Percentiles rank a stretch among this genome's conserved stretches.
Evolutionary conservation across 2,113 vertebrate species (phyloP).

Genomic region (Semicossyphus pulcher): DNA sequence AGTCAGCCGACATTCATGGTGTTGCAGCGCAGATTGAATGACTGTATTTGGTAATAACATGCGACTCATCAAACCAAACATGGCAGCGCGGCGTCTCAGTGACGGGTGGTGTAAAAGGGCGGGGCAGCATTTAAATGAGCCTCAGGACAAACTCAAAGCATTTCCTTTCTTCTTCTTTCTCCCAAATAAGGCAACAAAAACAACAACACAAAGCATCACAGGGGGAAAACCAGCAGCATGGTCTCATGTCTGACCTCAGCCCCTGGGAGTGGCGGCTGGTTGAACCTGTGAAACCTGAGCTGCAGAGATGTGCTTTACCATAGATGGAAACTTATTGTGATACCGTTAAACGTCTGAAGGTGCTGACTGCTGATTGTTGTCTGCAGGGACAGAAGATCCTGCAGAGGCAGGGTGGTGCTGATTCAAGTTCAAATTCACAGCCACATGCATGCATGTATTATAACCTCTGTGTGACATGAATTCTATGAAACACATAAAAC

Average conservation of each 20-base stretch:
- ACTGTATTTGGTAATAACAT: constrained; percentile 45
- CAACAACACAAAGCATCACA: background rate
- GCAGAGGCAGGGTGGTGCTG: background rate
- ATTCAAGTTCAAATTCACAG: background rate
- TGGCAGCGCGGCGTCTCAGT: background rate
- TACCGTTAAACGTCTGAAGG: background rate
- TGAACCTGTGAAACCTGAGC: constrained; percentile 32
- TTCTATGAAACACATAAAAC: too few species aligned
- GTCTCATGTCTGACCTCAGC: background rate
- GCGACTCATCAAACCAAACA: constrained; percentile 42
- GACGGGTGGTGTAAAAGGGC: background rate
- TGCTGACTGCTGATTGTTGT: background rate
- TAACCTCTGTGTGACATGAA: too few species aligned
- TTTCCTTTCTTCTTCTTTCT: constrained; percentile 8
- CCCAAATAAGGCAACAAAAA: constrained; percentile 21
- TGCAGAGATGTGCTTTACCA: background rate
- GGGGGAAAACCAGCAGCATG: background rate
- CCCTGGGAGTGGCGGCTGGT: background rate
- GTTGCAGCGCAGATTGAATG: background rate
- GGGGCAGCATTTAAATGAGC: constrained; percentile 8
- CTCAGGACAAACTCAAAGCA: background rate
- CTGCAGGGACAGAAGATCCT: background rate
- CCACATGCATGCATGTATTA: too few species aligned
- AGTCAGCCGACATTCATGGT: background rate
- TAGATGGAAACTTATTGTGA: constrained; percentile 2